Evolutionary conservation across 2,888 invertebrate genomes (phyloP), one percentile per base, ranked within the genome.

Genomic region (Callinectes sapidus): DNA sequence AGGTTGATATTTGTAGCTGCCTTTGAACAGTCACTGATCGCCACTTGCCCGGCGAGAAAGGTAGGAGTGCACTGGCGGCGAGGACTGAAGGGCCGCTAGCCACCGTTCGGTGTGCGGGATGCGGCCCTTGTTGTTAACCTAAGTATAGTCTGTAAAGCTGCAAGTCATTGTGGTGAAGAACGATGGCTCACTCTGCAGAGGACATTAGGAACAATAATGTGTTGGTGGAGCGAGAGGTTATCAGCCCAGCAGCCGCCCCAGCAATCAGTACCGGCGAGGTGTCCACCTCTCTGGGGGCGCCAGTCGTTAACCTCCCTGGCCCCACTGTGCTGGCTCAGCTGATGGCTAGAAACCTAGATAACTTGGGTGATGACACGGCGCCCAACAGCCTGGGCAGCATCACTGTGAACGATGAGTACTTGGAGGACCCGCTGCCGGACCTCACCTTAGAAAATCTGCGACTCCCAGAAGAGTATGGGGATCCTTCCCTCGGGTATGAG

Each of bases 341-440:
- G 2, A 89, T 91, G 18, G 92, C 92, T 16, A 81, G 48, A 16
- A 90, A 87, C 61, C 32, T 91, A 35, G 92, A 90, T 18, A 93
- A 86, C 77, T 13, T 81, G 32, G 89, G 87, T n/a, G 92, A 93
- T 23, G 94, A 92, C 13, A 66, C 66, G 14, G 89, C 87, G 14
- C 91, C 89, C 16, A 87, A 77, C 18, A 93, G 92, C 39, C 66
- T 93, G 14, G 90, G 91, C 23, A 92, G 92, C 87, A 90, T 92
- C 42, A 92, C 93, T 0, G 66, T 92, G 35, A 89, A 92, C 28
- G 94, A 93, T 18, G 94, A 94, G 71, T 94, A 93, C 81, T 81
- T 94, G 66, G 94, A 94, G 81, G 94, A 94, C 90, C 92, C 93
- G 18, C 89, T 92, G 85, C 92, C 91, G n/a, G 94, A 94, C 61